These are phyloP conservation scores for Marcusenius ussheri DNA, from an alignment of 2,113 vertebrate species.

Conservation along the genomic window DNA sequence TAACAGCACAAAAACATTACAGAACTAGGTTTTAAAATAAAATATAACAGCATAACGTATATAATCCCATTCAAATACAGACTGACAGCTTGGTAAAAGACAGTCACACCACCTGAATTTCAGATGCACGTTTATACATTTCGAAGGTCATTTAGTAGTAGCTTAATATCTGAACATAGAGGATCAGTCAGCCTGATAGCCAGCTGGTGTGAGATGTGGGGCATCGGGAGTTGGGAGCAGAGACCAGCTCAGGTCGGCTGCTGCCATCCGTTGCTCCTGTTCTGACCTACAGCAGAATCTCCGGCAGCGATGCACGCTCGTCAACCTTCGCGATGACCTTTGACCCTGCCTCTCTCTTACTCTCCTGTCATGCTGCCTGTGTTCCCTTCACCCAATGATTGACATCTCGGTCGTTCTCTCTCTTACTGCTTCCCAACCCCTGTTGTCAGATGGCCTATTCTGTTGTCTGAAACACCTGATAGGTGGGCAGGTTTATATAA, in stretches of 20 bases:
- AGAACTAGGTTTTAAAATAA: background rate
- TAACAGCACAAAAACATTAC: background rate
- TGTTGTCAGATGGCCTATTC: slow-evolving; percentile 99
- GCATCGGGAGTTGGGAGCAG: background rate
- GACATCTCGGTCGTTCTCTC: slow-evolving; percentile 84
- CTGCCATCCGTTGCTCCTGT: slow-evolving; percentile 44
- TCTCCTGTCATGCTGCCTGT: slow-evolving; percentile 67
- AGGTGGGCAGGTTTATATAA: slow-evolving; percentile 99
- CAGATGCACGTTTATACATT: background rate
- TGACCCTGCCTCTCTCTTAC: slow-evolving; percentile 68
- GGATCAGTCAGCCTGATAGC: background rate
- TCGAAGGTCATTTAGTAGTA: background rate
- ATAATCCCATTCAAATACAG: background rate
- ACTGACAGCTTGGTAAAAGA: background rate
- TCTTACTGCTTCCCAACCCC: slow-evolving; percentile 92
- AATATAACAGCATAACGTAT: background rate
- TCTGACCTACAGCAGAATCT: slow-evolving; percentile 35
- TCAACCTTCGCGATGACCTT: slow-evolving; percentile 65
- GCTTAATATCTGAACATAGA: background rate
- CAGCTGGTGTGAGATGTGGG: background rate
- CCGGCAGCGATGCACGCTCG: slow-evolving; percentile 48
- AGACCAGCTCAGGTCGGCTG: slow-evolving; percentile 11
- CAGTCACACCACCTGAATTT: background rate
- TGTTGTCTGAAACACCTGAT: slow-evolving; percentile 99
- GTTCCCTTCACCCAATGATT: slow-evolving; percentile 72